A percentile compares a stretch with the other conserved stretches of the same genome.
Conservation (phyloP, 2,888 invertebrate species). For the Brachypalpus laphriformis region DNA sequence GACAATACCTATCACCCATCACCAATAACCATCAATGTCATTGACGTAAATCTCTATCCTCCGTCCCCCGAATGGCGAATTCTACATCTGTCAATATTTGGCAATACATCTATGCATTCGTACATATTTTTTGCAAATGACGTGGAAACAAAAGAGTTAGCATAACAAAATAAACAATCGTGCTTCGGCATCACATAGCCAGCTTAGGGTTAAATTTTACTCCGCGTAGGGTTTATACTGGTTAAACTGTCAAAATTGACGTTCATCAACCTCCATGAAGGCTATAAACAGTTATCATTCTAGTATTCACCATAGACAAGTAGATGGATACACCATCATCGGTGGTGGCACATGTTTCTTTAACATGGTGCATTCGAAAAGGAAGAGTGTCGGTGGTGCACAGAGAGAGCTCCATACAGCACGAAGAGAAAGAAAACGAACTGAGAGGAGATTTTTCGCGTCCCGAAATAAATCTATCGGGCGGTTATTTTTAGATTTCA, state of each 20-base stretch:
- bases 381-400: not conserved
- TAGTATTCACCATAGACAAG: not conserved
- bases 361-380: constrained; percentile 25
- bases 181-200: constrained; percentile 46
- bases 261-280: constrained; percentile 42
- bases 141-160: constrained; percentile 34
- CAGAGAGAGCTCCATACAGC: not conserved
- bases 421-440: constrained; percentile 11
- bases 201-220: constrained; percentile 26
- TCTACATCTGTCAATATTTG: constrained; percentile 61
- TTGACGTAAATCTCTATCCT: constrained; percentile 60
- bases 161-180: constrained; percentile 42
- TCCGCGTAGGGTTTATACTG: not conserved
- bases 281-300: not conserved
- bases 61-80: constrained; percentile 19
- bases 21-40: constrained; percentile 50
- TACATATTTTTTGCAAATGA: constrained; percentile 23
- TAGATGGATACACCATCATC: not conserved
- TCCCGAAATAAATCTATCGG: constrained; percentile 68
- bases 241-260: constrained; percentile 31
- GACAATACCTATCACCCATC: constrained; percentile 29
- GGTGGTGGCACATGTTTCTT: constrained; percentile 8
- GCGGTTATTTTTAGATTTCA: constrained; percentile 66
- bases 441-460: constrained; percentile 52
- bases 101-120: not conserved